Conservation (phyloP, 1,140 invertebrate species). For the Solenopsis invicta region DNA sequence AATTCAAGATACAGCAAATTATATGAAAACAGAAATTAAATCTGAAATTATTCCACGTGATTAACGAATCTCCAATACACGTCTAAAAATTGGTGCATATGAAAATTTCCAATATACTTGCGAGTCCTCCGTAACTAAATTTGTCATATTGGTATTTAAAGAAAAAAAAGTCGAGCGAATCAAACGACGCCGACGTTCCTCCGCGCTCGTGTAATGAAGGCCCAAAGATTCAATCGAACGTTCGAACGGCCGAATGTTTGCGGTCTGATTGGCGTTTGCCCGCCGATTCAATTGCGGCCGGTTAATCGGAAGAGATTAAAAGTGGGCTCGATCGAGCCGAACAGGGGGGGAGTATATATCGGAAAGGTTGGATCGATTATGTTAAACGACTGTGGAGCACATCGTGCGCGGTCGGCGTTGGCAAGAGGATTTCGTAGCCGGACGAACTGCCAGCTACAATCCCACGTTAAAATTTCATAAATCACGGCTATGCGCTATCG, state of each 20-base stretch:
- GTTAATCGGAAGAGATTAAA: constrained; percentile 70
- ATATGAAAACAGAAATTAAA: constrained; percentile 20
- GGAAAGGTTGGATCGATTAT: constrained; percentile 63
- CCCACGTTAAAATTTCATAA: constrained; percentile 72
- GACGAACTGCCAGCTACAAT: constrained; percentile 56
- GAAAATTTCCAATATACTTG: constrained; percentile 42
- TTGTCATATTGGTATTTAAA: constrained; percentile 35
- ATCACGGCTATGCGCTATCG: constrained; percentile 51
- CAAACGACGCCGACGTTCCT: constrained; percentile 16
- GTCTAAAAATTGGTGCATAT: neutral
- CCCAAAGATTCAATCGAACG: constrained; percentile 64
- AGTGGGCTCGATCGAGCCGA: constrained; percentile 62
- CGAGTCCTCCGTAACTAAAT: constrained; percentile 33
- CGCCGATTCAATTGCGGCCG: constrained; percentile 30
- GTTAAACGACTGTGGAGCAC: constrained; percentile 55
- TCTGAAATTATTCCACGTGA: neutral
- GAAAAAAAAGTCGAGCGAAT: constrained; percentile 38
- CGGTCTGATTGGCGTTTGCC: constrained; percentile 30
- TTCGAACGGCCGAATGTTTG: constrained; percentile 69
- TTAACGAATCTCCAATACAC: neutral
- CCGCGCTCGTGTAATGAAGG: constrained; percentile 52
- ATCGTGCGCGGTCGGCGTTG: neutral
- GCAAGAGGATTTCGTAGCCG: constrained; percentile 52
- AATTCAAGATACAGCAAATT: neutral
- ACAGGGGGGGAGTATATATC: constrained; percentile 15